Evolutionary conservation across 2,113 vertebrate species (phyloP), one percentile per base, ranked within the genome.

Genomic region (Coptodon bakossiorum): DNA sequence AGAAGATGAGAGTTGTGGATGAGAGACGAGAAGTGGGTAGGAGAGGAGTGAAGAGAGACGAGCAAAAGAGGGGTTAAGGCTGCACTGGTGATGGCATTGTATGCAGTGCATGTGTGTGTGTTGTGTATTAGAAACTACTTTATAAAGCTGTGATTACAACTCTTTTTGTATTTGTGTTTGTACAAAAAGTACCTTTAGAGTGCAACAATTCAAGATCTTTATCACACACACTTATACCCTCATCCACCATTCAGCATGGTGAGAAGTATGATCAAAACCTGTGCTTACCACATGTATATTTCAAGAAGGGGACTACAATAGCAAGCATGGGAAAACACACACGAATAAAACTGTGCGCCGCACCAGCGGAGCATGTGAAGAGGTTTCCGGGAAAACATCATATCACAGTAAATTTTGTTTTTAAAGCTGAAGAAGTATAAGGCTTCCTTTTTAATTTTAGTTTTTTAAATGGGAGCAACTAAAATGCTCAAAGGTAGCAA

Each of bases 1-100:
- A 43, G 53, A 83, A 54, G 36, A 80, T 78, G 22, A 54, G 87
- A 84, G 81, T 3, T 76, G 83, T 36, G 80, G 82, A 78, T 59
- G 71, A 38, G 87, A 83, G 86, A 66, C 3, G 66, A 89, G 24
- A 40, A 88, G 84, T 84, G 73, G 36, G 84, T n/a, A 31, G 80
- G 12, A 84, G 71, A 66, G 79, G 24, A 83, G 59, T 7, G 34
- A 38, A 34, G 76, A 79, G 34, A 24, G 76, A 17, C 50, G 22
- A 31, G 68, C 10, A 52, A 78, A 43, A 84, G 80, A 85, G 57
- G 85, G 50, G 81, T 34, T 84, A 52, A 54, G 14, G 34, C 86
- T 53, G 22, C 19, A 16, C 10, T 19, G 6, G 17, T 82, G 63
- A 59, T 86, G 80, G 80, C 22, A 38, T 6, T 73, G 52, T 68